Evolutionary conservation across 2,113 vertebrate species (phyloP).

Genomic region (Mugil cephalus): DNA sequence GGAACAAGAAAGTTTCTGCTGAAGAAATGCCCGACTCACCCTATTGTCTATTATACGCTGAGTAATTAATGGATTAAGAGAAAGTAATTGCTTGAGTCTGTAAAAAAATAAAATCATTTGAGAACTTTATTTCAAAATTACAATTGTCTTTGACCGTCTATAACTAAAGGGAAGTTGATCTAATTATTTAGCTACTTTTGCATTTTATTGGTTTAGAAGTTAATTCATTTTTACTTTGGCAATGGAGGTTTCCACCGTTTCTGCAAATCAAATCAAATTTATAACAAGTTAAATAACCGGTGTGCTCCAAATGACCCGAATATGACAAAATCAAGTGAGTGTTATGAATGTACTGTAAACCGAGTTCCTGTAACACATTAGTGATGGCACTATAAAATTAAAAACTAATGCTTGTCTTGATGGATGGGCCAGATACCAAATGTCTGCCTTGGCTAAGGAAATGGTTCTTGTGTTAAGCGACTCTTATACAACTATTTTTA

Average conservation of each 20-base stretch:
- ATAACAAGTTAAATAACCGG: conserved; percentile 19
- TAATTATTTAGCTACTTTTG: not conserved
- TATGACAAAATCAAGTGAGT: conserved; percentile 57
- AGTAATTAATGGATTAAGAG: not conserved
- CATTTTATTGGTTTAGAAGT: not conserved
- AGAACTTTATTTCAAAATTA: not conserved
- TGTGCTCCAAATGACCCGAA: conserved; percentile 25
- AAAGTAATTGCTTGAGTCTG: not conserved
- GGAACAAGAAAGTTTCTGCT: conserved; percentile 5
- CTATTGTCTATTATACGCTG: not conserved
- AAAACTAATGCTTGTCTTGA: conserved; percentile 85
- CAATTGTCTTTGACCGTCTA: not conserved
- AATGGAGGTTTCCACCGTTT: not conserved
- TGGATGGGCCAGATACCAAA: conserved; percentile 79
- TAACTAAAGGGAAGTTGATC: not conserved
- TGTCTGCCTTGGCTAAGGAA: conserved; percentile 84
- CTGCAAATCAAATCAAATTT: not conserved
- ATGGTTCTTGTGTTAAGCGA: conserved; percentile 86
- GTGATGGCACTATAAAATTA: conserved; percentile 80
- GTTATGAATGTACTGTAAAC: conserved; percentile 71
- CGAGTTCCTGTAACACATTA: conserved; percentile 54
- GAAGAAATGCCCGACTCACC: too few relatives aligned
- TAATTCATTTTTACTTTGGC: not conserved
- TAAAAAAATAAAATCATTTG: not conserved
- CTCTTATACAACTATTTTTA: conserved; percentile 89